Evolutionary conservation across 1,140 invertebrate genomes (phyloP).

Genomic region (Drosophila novamexicana): DNA sequence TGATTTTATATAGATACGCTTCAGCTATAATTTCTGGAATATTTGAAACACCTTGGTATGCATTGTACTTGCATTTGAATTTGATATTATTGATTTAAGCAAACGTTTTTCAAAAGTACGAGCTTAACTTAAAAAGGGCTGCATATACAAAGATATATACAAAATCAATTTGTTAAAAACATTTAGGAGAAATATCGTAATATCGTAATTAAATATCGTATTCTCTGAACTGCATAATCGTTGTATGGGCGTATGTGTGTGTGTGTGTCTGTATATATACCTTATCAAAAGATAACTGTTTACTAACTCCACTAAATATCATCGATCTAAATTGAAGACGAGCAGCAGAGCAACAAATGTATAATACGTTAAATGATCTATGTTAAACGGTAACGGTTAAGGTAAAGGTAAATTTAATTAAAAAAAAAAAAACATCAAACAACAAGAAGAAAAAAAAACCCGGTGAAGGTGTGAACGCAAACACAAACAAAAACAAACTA

Average conservation of each 20-base stretch:
- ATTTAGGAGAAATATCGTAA: too few species aligned
- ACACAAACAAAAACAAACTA: slow-evolving; percentile 27
- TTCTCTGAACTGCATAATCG: background rate
- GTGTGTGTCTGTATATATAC: slow-evolving; percentile 10
- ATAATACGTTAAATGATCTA: background rate
- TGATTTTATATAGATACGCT: too few species aligned
- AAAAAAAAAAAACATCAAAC: background rate
- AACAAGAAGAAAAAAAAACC: background rate
- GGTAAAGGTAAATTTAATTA: slow-evolving; percentile 13
- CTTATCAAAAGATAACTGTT: slow-evolving; percentile 33
- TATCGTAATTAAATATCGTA: too few species aligned
- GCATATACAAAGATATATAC: too few species aligned
- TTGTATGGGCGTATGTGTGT: background rate
- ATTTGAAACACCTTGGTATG: too few species aligned
- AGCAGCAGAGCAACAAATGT: slow-evolving; percentile 12
- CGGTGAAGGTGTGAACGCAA: slow-evolving; percentile 41
- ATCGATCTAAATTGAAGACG: slow-evolving; percentile 23
- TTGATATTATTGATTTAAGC: background rate
- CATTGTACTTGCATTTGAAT: background rate
- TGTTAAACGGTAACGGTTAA: slow-evolving; percentile 26
- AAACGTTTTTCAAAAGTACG: too few species aligned
- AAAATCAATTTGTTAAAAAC: too few species aligned
- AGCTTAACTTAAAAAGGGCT: too few species aligned
- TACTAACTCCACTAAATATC: slow-evolving; percentile 51
- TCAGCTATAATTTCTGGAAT: too few species aligned